phyloP scores from a whole-genome alignment of 1,140 invertebrate species.

The Acyrthosiphon pisum region DNA sequence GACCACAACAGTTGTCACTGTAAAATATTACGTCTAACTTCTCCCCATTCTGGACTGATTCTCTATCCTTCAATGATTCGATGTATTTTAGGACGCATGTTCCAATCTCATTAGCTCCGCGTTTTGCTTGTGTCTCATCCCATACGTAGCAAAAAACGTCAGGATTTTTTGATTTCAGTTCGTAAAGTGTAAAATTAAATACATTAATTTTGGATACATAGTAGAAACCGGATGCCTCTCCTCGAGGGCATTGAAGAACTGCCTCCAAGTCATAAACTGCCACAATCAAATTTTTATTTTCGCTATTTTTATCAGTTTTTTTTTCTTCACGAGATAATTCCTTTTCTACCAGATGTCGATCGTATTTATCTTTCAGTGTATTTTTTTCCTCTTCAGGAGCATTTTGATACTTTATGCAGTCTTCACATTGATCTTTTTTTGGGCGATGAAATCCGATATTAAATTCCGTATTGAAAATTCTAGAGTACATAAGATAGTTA shows the following conservation, averaged over 20 bases:
- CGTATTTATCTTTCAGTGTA: constrained; percentile 29
- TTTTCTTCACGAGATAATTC: constrained; percentile 55
- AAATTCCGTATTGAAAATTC: constrained; percentile 25
- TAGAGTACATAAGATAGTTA: constrained; percentile 27
- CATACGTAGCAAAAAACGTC: constrained; percentile 61
- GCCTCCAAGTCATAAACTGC: constrained; percentile 59
- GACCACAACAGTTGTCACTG: constrained; percentile 60
- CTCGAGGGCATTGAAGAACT: constrained; percentile 58
- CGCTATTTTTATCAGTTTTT: constrained; percentile 57
- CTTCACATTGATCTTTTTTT: constrained; percentile 51
- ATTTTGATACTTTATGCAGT: constrained; percentile 35
- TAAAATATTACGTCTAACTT: constrained; percentile 59
- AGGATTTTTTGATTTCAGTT: constrained; percentile 58
- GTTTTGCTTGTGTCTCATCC: constrained; percentile 60
- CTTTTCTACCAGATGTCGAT: constrained; percentile 55
- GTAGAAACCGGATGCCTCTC: constrained; percentile 59
- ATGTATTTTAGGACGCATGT: constrained; percentile 51
- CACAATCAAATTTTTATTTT: constrained; percentile 47
- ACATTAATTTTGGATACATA: constrained; percentile 61
- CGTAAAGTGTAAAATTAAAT: constrained; percentile 61
- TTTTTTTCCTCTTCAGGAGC: constrained; percentile 28
- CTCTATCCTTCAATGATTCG: constrained; percentile 40
- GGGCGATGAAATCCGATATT: constrained; percentile 44
- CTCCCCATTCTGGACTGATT: constrained; percentile 39
- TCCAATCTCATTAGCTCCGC: constrained; percentile 59